phyloP scores from a whole-genome alignment of 2,113 vertebrate species.

The Heterotis niloticus region DNA sequence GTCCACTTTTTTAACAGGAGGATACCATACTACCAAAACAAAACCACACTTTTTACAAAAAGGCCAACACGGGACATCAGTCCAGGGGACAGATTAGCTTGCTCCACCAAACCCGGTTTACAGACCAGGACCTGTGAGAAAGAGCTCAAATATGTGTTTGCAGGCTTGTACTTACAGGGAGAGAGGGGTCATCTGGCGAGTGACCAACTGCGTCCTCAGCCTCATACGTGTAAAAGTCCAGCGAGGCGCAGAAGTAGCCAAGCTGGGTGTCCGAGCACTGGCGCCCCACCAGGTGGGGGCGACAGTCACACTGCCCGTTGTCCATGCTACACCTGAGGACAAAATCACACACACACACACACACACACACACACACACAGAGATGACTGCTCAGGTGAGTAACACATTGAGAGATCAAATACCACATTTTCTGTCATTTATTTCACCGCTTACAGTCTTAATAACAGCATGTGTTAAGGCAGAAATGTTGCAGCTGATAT shows the following conservation, averaged over 20 bases:
- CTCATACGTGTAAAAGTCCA: constrained; percentile 77
- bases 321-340: constrained; percentile 70
- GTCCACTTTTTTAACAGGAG: too few relatives aligned
- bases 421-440: too few relatives aligned
- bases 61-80: too few relatives aligned
- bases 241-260: constrained; percentile 76
- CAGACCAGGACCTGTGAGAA: not conserved
- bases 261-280: constrained; percentile 75
- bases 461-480: too few relatives aligned
- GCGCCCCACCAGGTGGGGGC: constrained; percentile 68
- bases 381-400: not conserved
- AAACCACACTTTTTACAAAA: too few relatives aligned
- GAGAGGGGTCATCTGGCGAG: constrained; percentile 52
- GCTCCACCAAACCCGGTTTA: too few relatives aligned
- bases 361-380: not conserved
- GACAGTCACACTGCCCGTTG: constrained; percentile 75
- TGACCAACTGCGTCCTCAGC: constrained; percentile 63
- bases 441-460: too few relatives aligned
- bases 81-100: too few relatives aligned
- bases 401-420: not conserved
- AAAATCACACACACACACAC: not conserved
- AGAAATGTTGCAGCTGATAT: not conserved
- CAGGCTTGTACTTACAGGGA: constrained; percentile 65
- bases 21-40: too few relatives aligned
- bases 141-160: not conserved